phyloP scores from a whole-genome alignment of 2,797 vertebrate genomes.

The Platyrinchus mystaceus region DNA sequence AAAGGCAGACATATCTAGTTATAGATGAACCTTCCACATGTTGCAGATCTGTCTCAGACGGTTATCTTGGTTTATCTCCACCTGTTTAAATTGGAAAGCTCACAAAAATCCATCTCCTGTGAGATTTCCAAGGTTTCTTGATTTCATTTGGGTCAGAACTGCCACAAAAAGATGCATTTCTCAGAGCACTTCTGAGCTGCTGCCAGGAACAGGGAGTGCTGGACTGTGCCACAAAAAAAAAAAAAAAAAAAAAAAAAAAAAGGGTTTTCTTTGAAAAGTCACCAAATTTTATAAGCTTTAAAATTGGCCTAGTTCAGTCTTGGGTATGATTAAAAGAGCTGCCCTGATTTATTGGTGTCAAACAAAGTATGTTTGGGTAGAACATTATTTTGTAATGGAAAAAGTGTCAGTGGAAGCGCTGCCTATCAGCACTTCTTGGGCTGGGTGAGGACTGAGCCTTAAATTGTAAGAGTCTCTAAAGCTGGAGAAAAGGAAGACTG shows the following conservation, averaged over 20 bases:
- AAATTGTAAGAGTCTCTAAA: neutral
- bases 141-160: constrained; percentile 39
- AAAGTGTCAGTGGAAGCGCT: neutral
- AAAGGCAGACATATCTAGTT: constrained; percentile 2
- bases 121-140: constrained; percentile 37
- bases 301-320: neutral
- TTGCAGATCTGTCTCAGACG: neutral
- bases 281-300: constrained; percentile 35
- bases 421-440: neutral
- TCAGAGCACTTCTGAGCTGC: constrained; percentile 8
- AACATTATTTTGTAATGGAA: constrained; percentile 26
- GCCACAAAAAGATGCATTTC: constrained; percentile 25
- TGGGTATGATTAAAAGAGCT: neutral
- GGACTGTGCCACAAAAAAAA: neutral
- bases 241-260: neutral
- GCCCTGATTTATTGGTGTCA: constrained; percentile 39
- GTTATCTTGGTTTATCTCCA: constrained; percentile 52
- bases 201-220: constrained; percentile 59
- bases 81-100: constrained; percentile 59
- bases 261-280: constrained; percentile 26
- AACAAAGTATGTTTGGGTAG: constrained; percentile 24
- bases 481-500: neutral
- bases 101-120: constrained; percentile 41
- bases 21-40: neutral
- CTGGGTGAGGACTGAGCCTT: neutral